These are phyloP conservation scores for Manis pentadactyla DNA, from an alignment of 2,797 vertebrate genomes.

Conservation along the genomic window DNA sequence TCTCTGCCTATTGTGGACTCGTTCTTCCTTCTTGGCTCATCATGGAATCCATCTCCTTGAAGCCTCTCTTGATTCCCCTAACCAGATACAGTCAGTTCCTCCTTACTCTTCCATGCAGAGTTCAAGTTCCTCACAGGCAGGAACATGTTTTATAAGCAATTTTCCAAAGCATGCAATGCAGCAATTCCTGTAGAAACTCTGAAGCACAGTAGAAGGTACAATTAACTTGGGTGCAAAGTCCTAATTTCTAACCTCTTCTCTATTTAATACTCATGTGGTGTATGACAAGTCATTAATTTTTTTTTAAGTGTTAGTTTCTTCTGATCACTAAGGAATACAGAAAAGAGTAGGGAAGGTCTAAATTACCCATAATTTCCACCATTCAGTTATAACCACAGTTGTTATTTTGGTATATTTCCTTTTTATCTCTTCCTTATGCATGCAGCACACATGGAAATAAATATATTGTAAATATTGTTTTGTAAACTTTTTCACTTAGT, in stretches of 20 bases:
- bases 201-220: neutral
- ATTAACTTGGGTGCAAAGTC: neutral
- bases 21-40: neutral
- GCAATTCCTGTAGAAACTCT: conserved; percentile 39
- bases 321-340: neutral
- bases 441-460: neutral
- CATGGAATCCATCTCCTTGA: neutral
- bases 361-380: neutral
- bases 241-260: neutral
- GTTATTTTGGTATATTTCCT: neutral
- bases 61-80: neutral
- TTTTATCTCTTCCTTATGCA: neutral
- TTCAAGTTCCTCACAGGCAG: conserved; percentile 56
- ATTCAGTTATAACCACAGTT: neutral
- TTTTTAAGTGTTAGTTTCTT: neutral
- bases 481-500: neutral
- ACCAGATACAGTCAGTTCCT: neutral
- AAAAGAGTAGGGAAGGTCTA: conserved; percentile 1
- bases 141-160: conserved; percentile 43
- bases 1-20: neutral
- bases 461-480: neutral
- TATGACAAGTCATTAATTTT: neutral
- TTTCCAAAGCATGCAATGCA: neutral
- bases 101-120: neutral
- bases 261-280: neutral